Conservation (phyloP, 64 coral and sea anemone species). For the Porites lutea region DNA sequence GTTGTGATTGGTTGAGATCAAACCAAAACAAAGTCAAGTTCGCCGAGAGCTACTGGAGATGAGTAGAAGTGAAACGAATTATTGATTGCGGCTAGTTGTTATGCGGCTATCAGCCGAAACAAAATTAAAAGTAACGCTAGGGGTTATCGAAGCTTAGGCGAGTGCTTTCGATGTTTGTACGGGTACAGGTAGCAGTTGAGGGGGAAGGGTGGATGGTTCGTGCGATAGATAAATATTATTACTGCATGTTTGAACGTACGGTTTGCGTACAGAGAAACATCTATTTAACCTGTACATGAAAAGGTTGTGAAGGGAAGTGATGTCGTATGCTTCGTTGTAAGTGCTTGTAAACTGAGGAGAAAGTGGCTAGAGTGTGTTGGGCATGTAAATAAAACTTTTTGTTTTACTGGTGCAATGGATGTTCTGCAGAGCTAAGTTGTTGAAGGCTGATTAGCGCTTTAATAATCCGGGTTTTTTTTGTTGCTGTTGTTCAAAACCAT, state of each 20-base stretch:
- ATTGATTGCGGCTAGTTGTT: too few relatives aligned
- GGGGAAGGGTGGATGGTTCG: too few relatives aligned
- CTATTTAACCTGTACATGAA: not conserved
- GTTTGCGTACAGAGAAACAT: not conserved
- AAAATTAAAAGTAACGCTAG: too few relatives aligned
- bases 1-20: too few relatives aligned
- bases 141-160: too few relatives aligned
- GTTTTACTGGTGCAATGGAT: conserved; percentile 15
- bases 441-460: conserved; percentile 33
- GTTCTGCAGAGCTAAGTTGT: conserved; percentile 7
- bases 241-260: too few relatives aligned
- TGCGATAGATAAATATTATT: not conserved
- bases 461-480: not conserved
- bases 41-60: too few relatives aligned
- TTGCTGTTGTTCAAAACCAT: not conserved
- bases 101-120: too few relatives aligned
- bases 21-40: too few relatives aligned
- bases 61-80: too few relatives aligned
- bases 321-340: conserved; percentile 12
- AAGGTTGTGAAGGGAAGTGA: conserved; percentile 18
- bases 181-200: too few relatives aligned
- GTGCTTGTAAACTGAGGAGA: conserved; percentile 19
- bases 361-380: not conserved
- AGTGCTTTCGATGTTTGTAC: too few relatives aligned
- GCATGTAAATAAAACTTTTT: conserved; percentile 2